phyloP scores from a whole-genome alignment of 1,140 invertebrate genomes.

The Diabrotica undecimpunctata region DNA sequence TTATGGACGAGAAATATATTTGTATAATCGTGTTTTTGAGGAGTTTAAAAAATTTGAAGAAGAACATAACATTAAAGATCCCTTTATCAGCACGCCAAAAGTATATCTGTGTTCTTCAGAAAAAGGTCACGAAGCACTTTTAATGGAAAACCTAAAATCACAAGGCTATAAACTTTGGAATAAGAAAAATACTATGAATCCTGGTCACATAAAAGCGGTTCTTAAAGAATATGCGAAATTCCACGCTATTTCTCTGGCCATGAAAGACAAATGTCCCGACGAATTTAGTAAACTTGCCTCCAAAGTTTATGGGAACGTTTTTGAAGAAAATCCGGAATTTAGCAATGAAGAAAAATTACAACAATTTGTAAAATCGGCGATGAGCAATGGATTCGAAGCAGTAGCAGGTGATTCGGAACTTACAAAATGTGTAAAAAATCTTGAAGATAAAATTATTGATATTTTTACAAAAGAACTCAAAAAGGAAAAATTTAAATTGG shows the following conservation, averaged over 20 bases:
- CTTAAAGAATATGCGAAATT: constrained; percentile 53
- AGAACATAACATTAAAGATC: constrained; percentile 23
- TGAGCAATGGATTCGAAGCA: constrained; percentile 19
- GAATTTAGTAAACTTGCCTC: constrained; percentile 35
- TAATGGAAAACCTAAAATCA: constrained; percentile 22
- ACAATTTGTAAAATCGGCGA: constrained; percentile 35
- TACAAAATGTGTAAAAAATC: constrained; percentile 21
- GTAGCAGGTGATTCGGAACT: constrained; percentile 16
- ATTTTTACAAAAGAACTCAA: constrained; percentile 16
- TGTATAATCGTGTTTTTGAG: constrained; percentile 29
- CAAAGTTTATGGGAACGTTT: constrained; percentile 32
- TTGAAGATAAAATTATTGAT: constrained; percentile 11
- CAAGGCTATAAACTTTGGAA: constrained; percentile 50
- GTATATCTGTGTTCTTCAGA: constrained; percentile 44
- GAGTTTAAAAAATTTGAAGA: constrained; percentile 26
- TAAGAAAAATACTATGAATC: constrained; percentile 48
- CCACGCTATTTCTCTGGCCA: constrained; percentile 53
- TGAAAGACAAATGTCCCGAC: constrained; percentile 47
- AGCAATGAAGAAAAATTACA: constrained; percentile 1
- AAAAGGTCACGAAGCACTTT: constrained; percentile 45
- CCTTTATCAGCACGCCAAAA: constrained; percentile 36
- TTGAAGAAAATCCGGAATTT: constrained; percentile 16
- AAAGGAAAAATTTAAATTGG: constrained; percentile 27
- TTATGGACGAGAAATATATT: constrained; percentile 32
- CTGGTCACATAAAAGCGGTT: constrained; percentile 48